Conservation (phyloP, 1,140 invertebrate genomes). For the Agrilus planipennis region DNA sequence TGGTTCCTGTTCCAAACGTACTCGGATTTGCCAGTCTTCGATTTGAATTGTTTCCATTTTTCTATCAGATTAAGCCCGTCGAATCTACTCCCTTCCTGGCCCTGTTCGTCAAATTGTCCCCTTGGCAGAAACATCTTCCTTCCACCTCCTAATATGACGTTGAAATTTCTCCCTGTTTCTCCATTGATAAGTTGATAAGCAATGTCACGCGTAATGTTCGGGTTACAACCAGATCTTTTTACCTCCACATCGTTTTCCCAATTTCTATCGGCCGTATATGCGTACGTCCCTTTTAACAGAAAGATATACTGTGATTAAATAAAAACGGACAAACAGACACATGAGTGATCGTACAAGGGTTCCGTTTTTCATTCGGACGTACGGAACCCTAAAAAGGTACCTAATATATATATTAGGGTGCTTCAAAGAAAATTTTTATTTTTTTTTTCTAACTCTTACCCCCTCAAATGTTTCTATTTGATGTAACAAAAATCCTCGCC, state of each 20-base stretch:
- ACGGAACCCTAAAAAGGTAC: too few relatives aligned
- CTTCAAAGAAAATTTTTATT: too few relatives aligned
- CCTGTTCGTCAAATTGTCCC: constrained; percentile 40
- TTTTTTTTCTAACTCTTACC: too few relatives aligned
- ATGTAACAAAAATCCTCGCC: too few relatives aligned
- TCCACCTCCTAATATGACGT: constrained; percentile 66
- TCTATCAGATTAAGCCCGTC: constrained; percentile 40
- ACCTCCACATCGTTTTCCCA: constrained; percentile 67
- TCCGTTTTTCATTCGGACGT: too few relatives aligned
- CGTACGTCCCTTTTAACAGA: too few relatives aligned
- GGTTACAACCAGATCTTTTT: constrained; percentile 25
- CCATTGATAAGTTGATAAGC: constrained; percentile 61
- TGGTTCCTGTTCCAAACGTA: constrained; percentile 55
- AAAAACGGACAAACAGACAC: too few relatives aligned
- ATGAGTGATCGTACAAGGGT: too few relatives aligned
- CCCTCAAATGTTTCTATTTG: too few relatives aligned
- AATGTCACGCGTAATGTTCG: constrained; percentile 54
- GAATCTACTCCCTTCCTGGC: constrained; percentile 31
- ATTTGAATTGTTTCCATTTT: constrained; percentile 26
- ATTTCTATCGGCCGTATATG: constrained; percentile 58
- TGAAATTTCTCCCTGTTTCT: constrained; percentile 47
- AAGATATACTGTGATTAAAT: too few relatives aligned
- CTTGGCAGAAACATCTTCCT: constrained; percentile 56
- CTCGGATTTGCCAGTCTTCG: constrained; percentile 15
- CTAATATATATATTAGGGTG: too few relatives aligned